Evolutionary conservation across 1,140 invertebrate species (phyloP).

Genomic region (Drosophila persimilis): DNA sequence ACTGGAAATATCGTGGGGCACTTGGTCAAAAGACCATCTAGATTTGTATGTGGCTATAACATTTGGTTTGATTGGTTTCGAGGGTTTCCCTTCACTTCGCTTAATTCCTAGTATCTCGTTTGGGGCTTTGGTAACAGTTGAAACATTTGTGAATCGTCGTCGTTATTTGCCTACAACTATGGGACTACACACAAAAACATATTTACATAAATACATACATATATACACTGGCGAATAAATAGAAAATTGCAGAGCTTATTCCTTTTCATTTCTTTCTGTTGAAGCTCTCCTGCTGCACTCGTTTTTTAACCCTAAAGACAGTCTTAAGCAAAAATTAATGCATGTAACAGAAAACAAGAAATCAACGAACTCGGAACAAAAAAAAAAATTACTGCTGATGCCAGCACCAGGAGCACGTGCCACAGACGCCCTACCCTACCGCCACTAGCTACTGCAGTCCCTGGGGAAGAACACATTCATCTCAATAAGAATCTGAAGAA

Average conservation of each 20-base stretch:
- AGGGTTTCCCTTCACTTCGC: not conserved
- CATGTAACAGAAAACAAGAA: not conserved
- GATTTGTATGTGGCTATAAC: not conserved
- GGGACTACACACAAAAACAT: conserved; percentile 11
- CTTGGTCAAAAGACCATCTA: conserved; percentile 7
- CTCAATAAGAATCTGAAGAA: conserved; percentile 80
- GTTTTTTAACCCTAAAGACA: conserved; percentile 54
- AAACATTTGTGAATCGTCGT: conserved; percentile 45
- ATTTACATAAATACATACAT: conserved; percentile 35
- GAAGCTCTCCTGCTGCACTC: not conserved
- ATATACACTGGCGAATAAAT: conserved; percentile 36
- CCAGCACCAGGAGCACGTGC: conserved; percentile 26
- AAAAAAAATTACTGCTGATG: conserved; percentile 16
- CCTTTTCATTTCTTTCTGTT: not conserved
- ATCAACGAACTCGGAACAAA: conserved; percentile 10
- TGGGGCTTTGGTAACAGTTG: conserved; percentile 70
- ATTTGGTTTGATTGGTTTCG: conserved; percentile 3
- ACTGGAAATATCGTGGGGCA: conserved; percentile 63
- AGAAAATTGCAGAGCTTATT: not conserved
- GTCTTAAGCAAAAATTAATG: conserved; percentile 55
- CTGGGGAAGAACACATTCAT: conserved; percentile 82
- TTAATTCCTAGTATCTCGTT: conserved; percentile 42
- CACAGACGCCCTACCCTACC: too few species aligned
- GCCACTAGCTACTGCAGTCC: conserved; percentile 54
- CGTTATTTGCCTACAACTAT: conserved; percentile 9